Evolutionary conservation across 1,140 invertebrate species (phyloP).

Genomic region (Cryptotermes secundus): DNA sequence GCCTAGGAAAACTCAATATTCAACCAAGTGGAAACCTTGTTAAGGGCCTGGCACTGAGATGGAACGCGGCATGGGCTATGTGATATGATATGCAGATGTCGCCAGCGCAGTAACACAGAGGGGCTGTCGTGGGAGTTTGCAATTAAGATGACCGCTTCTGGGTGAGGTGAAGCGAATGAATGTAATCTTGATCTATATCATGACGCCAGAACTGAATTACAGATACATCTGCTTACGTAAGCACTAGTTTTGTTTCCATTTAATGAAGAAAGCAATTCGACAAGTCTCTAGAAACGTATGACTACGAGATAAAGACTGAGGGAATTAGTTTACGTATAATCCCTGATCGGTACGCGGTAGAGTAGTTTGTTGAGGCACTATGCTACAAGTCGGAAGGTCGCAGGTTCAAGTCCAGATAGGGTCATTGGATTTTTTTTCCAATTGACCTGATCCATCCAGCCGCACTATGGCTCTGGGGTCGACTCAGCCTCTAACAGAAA

Average conservation of each 20-base stretch:
- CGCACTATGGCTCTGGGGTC: too few relatives aligned
- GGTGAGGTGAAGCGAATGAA: slow-evolving; percentile 28
- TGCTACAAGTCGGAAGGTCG: too few relatives aligned
- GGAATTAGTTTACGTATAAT: too few relatives aligned
- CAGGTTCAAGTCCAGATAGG: too few relatives aligned
- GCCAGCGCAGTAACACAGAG: not conserved
- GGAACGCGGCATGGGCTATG: slow-evolving; percentile 11
- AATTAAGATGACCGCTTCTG: slow-evolving; percentile 33
- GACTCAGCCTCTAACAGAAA: too few relatives aligned
- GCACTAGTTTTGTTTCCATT: not conserved
- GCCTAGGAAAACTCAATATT: slow-evolving; percentile 47
- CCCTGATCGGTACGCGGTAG: too few relatives aligned
- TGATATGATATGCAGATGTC: slow-evolving; percentile 31
- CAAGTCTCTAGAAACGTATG: too few relatives aligned
- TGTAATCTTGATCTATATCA: not conserved
- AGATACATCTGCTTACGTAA: not conserved
- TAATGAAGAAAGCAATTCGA: not conserved
- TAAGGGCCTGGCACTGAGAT: slow-evolving; percentile 41
- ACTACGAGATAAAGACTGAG: too few relatives aligned
- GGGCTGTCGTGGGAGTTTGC: slow-evolving; percentile 23
- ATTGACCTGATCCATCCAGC: too few relatives aligned
- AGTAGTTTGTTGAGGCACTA: too few relatives aligned
- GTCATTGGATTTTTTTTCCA: too few relatives aligned
- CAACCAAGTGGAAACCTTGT: slow-evolving; percentile 49
- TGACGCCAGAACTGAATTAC: not conserved